Evolutionary conservation across 2,113 vertebrate genomes (phyloP), one percentile per base, ranked within the genome.

Genomic region (Microcebus griseorufus): DNA sequence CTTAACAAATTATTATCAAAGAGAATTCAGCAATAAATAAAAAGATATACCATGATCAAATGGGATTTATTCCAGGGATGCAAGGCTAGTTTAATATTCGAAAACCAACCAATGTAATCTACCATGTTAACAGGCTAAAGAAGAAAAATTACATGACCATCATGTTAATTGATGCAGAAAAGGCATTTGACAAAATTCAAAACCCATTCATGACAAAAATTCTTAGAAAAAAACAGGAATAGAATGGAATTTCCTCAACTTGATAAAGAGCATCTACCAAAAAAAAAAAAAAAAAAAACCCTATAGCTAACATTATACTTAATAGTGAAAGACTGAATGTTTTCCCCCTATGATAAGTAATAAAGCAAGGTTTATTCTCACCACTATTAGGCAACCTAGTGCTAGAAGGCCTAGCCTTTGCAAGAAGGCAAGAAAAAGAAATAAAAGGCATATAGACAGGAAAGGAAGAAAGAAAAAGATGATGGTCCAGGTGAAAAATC

Each of bases 221-320:
- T 67, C 76, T 94, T n/a, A 81, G 75, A 62, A 93, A 96, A 94
- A 96, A 93, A 75, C 7, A 87, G 39, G 5, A 95, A 53, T 9
- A 92, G 65, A 94, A 84, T 67, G 27, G 9, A 96, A 85, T 25
- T 85, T 75, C 42, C 18, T 65, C 65, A 48, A 85, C 10, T 79
- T 76, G 79, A 92, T 85, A 85, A 85, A 81, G 25, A 62, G 32
- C 25, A 80, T 55, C 48, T 86, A 70, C 4, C 6, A n/a, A n/a
- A n/a, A n/a, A n/a, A n/a, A 37, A 37, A 37, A 37, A 73, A 78
- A 76, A 48, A 20, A 32, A 9, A 76, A 64, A 64, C 70, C 23
- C 39, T 53, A 39, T 32, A 89, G 27, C 18, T 82, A 62, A 88
- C 27, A n/a, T 51, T 25, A 70, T 20, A 62, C 17, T 78, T 76